Evolutionary conservation across 2,113 vertebrate genomes (phyloP), one percentile per base, ranked within the genome.

Genomic region (Aphelocoma coerulescens): DNA sequence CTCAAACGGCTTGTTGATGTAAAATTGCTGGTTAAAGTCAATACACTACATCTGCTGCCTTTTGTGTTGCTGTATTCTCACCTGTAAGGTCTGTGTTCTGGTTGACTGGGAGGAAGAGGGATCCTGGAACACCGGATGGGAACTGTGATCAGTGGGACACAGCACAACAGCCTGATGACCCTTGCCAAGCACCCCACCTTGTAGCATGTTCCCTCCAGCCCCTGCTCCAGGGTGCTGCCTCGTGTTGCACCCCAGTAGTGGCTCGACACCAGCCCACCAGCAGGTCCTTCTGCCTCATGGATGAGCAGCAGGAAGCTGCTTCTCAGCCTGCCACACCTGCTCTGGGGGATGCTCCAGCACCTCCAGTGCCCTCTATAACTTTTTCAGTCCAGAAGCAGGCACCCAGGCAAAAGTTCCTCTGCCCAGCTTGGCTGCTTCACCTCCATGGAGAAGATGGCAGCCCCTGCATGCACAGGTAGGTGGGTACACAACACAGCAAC

Each of bases 401-500:
- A 10, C 30, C 8, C 4, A 3, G 32, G 43, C 20, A 16, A 32
- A 67, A 48, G 66, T 9, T 87, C 51, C 77, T 87, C 41, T 44
- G 49, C 44, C 59, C 59, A 48, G 23, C 28, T 23, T 51, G 61
- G 67, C 44, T 80, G 54, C 18, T 13, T 1, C 12, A 37, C 3
- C 28, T 28, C 39, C 30, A 0, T 2, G 51, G 23, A 69, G 92
- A 43, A 21, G 76, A 11, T 1, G 6, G 72, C 37, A 76, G 79
- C 22, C 43, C n/a, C 62, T 43, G 54, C 39, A 23, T 0, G 1
- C 69, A 6, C 43, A 49, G 55, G 59, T 66, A 61, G 77, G 73
- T 74, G 85, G 32, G 43, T 41, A 7, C 18, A 1, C 0, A 1
- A 66, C 2, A 0, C 20, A 46, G 32, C 15, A 39, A 5, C 52